Conservation (phyloP, 2,113 vertebrate species). For the Pituophis catenifer region DNA sequence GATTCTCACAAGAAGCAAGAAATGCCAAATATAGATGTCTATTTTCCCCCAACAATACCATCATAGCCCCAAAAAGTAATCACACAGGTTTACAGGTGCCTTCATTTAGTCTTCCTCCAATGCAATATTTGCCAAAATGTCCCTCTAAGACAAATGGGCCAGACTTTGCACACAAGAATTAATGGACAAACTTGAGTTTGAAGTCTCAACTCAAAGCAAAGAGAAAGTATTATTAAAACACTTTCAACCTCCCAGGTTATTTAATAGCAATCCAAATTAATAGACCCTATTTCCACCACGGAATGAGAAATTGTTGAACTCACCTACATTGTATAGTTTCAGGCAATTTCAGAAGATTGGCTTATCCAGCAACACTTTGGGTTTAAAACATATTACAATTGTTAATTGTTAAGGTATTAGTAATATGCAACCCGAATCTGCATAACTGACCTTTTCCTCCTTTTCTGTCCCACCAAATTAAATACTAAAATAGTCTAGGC, state of each 20-base stretch:
- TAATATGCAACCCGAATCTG: neutral
- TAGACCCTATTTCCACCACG: neutral
- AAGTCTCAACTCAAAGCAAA: neutral
- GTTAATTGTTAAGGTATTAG: neutral
- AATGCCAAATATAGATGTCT: neutral
- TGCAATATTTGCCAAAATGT: neutral
- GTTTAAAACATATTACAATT: neutral
- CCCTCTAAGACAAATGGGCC: neutral
- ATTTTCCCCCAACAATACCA: neutral
- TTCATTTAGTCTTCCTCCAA: neutral
- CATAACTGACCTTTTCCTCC: neutral
- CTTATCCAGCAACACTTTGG: neutral
- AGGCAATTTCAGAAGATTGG: neutral
- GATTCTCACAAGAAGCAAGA: neutral
- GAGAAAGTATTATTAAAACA: neutral
- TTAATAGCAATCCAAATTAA: neutral
- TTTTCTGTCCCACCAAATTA: neutral
- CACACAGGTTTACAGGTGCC: neutral
- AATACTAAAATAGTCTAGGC: neutral
- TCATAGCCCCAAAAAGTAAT: neutral
- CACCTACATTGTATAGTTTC: neutral
- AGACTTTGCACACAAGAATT: neutral
- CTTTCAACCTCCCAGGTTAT: neutral
- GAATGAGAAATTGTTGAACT: neutral
- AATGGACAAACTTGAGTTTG: neutral